A percentile compares a stretch with the other conserved stretches of the same genome.
These are phyloP conservation scores for Sciurus carolinensis DNA, from an alignment of 2,797 vertebrate species.

Conservation along the genomic window DNA sequence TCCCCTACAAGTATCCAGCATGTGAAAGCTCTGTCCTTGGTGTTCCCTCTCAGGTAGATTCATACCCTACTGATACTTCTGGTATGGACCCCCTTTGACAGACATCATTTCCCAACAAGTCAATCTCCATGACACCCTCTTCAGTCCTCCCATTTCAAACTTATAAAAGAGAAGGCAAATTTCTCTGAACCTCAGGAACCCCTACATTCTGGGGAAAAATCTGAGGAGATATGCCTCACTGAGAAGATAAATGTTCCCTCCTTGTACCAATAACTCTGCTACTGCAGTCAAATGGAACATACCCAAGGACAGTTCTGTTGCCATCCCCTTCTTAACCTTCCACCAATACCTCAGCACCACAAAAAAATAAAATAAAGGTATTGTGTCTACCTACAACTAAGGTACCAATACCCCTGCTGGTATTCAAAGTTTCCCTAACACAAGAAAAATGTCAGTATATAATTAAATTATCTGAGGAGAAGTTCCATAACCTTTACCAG, in stretches of 20 bases:
- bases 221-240: neutral
- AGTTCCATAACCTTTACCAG: neutral
- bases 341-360: too few species aligned
- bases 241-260: conserved; percentile 22
- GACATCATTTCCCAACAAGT: conserved; percentile 29
- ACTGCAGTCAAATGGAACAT: neutral
- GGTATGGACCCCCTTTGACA: neutral
- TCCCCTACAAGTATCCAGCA: neutral
- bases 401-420: neutral
- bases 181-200: neutral
- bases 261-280: neutral
- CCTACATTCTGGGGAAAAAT: neutral
- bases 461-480: conserved; percentile 40
- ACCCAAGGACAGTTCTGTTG: neutral
- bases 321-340: conserved; percentile 30
- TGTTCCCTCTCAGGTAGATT: neutral
- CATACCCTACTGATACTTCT: neutral
- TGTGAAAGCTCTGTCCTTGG: neutral
- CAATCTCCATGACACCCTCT: neutral
- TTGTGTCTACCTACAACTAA: neutral
- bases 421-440: neutral
- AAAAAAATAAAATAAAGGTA: too few species aligned
- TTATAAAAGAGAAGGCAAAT: conserved; percentile 37
- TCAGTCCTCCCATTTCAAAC: conserved; percentile 39
- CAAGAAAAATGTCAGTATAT: conserved; percentile 45